phyloP scores from a whole-genome alignment of 92 coral and sea anemone species.

The Plumapathes pennacea region DNA sequence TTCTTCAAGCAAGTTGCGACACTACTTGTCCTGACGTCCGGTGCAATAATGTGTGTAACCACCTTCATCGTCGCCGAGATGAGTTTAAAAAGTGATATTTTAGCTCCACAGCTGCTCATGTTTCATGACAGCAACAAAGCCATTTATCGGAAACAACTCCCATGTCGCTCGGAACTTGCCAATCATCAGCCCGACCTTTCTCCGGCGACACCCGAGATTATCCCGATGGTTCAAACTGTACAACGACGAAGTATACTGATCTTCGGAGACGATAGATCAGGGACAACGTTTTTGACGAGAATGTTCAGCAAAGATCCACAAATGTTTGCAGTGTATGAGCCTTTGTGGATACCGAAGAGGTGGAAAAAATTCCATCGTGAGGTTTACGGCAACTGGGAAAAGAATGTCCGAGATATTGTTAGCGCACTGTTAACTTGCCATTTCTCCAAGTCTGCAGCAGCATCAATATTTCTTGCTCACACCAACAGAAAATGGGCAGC shows the following conservation, averaged over 20 bases:
- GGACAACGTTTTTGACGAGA: slow-evolving; percentile 23
- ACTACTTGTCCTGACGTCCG: no score
- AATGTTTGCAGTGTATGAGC: slow-evolving; percentile 30
- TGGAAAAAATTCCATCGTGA: slow-evolving; percentile 12
- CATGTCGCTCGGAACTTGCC: no score
- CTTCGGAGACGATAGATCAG: slow-evolving; percentile 21
- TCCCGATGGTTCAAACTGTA: slow-evolving; percentile 2
- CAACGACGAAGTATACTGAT: slow-evolving; percentile 15
- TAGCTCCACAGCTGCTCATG: no score
- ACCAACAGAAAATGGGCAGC: slow-evolving; percentile 22
- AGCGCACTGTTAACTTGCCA: slow-evolving; percentile 18
- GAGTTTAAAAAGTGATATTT: no score
- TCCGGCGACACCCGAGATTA: no score
- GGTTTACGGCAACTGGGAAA: not conserved
- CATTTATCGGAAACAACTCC: no score
- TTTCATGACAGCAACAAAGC: no score
- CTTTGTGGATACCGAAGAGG: slow-evolving; percentile 22
- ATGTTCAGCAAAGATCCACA: slow-evolving; percentile 27
- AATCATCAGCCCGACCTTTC: no score
- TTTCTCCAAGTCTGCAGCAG: slow-evolving; percentile 7
- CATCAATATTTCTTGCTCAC: slow-evolving; percentile 3
- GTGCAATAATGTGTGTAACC: no score
- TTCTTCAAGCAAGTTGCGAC: no score
- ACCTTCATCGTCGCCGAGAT: no score
- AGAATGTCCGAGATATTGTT: slow-evolving; percentile 11